Conservation (phyloP, 2,888 invertebrate species). For the Drosophila algonquin region DNA sequence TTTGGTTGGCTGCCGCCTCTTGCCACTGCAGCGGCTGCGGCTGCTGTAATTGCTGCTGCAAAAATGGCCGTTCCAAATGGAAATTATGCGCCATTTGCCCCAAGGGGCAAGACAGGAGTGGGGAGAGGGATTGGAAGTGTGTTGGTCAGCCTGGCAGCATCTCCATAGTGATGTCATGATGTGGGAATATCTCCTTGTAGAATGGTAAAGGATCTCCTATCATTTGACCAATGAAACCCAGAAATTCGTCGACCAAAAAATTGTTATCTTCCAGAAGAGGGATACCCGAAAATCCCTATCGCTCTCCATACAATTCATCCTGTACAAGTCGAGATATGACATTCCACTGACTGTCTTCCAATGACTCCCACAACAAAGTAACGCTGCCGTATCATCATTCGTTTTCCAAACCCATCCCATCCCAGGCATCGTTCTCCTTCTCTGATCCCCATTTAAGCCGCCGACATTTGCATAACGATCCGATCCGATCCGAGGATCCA, state of each 20-base stretch:
- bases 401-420: background rate
- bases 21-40: constrained; percentile 2
- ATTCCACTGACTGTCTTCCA: background rate
- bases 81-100: constrained; percentile 57
- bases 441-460: constrained; percentile 1
- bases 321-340: background rate
- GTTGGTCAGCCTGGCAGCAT: background rate
- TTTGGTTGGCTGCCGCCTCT: constrained; percentile 6
- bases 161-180: background rate
- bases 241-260: no score
- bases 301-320: no score
- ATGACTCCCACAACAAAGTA: background rate
- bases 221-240: no score
- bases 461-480: background rate
- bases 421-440: background rate
- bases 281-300: background rate
- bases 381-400: background rate
- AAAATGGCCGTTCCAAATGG: constrained; percentile 58
- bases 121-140: background rate
- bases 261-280: background rate
- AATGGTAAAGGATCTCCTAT: no score
- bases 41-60: constrained; percentile 53
- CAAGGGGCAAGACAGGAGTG: constrained; percentile 1
- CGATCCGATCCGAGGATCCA: background rate
- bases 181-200: no score